These are phyloP conservation scores for Oryzias javanicus DNA, from an alignment of 2,113 vertebrate species.

Conservation along the genomic window DNA sequence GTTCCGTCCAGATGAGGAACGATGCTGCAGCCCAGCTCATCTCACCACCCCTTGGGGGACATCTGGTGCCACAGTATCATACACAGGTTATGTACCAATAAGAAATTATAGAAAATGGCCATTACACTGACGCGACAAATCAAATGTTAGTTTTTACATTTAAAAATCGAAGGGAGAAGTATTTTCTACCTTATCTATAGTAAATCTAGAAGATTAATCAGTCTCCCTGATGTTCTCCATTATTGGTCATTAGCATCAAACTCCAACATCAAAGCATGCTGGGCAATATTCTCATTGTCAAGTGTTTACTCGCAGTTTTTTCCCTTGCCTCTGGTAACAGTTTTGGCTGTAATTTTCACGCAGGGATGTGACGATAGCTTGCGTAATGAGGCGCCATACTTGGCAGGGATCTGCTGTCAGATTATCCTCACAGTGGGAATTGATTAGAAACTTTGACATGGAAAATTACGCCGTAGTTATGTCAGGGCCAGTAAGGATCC, in stretches of 20 bases:
- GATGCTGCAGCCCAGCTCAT: conserved; percentile 79
- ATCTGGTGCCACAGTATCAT: conserved; percentile 67
- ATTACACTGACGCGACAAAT: conserved; percentile 29
- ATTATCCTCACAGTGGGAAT: conserved; percentile 69
- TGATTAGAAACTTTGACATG: conserved; percentile 77
- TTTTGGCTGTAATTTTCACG: conserved; percentile 57
- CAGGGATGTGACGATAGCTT: conserved; percentile 48
- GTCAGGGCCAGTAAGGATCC: conserved; percentile 73
- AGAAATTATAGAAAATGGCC: conserved; percentile 15
- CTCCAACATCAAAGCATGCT: conserved; percentile 49
- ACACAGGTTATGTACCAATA: conserved; percentile 49
- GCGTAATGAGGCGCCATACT: conserved; percentile 39
- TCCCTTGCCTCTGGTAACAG: conserved; percentile 48
- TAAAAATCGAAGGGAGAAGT: conserved; percentile 20
- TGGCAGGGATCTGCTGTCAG: conserved; percentile 66
- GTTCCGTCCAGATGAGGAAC: conserved; percentile 86
- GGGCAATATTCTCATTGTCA: conserved; percentile 33
- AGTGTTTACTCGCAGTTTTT: conserved; percentile 47
- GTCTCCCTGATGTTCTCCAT: conserved; percentile 23
- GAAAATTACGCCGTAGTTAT: conserved; percentile 77
- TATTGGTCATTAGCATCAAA: conserved; percentile 60
- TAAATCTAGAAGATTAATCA: conserved; percentile 33
- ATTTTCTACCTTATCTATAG: conserved; percentile 34
- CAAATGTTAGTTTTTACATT: conserved; percentile 44
- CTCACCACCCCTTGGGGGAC: conserved; percentile 76